Conservation (phyloP, 2,113 vertebrate species). For the Turnix velox region DNA sequence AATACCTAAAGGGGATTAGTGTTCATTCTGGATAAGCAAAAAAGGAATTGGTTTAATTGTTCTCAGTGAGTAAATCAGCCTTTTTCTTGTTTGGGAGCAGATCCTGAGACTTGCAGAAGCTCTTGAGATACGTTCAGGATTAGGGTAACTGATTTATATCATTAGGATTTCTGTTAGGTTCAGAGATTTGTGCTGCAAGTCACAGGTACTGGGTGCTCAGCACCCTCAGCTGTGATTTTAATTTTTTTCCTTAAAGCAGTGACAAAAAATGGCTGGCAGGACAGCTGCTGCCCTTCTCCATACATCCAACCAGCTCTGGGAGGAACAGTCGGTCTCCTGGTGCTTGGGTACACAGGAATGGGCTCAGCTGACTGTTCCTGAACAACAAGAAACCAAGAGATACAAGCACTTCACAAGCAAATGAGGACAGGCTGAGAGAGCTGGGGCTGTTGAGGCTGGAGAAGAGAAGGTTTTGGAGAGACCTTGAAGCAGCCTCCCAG, state of each 20-base stretch:
- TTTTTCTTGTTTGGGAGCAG: neutral
- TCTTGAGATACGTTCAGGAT: neutral
- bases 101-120: neutral
- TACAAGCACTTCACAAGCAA: neutral
- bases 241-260: neutral
- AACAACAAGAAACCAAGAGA: neutral
- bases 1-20: slow-evolving; percentile 52
- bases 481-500: too few species aligned
- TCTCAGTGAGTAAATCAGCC: slow-evolving; percentile 29
- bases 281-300: neutral
- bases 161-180: neutral
- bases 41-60: slow-evolving; percentile 41
- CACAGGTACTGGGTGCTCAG: neutral
- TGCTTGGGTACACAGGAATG: neutral
- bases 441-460: too few species aligned
- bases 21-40: slow-evolving; percentile 38
- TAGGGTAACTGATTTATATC: neutral
- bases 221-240: fast-evolving
- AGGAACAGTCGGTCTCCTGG: neutral
- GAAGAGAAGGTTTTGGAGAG: too few species aligned
- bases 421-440: too few species aligned
- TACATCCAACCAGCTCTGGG: fast-evolving
- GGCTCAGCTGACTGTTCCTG: neutral
- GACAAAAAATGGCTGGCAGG: neutral
- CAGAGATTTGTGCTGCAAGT: neutral